Evolutionary conservation across 2,888 invertebrate genomes (phyloP).

Genomic region (Gymnoscelis rufifasciata): DNA sequence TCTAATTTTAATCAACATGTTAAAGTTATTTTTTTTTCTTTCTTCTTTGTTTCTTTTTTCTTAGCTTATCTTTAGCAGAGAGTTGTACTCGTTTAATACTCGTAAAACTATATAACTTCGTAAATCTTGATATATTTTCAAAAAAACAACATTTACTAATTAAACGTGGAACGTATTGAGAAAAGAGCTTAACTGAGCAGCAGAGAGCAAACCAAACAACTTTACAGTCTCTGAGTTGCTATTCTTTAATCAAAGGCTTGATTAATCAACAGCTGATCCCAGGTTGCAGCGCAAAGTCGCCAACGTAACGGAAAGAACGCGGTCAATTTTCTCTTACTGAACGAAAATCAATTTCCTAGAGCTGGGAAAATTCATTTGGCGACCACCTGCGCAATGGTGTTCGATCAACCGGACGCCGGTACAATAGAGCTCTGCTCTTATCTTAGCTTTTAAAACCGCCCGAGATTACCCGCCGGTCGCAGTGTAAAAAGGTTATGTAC

Average conservation of each 20-base stretch:
- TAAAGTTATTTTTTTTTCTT: no score
- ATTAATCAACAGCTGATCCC: slow-evolving; percentile 28
- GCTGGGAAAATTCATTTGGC: slow-evolving; percentile 55
- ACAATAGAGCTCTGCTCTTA: slow-evolving; percentile 48
- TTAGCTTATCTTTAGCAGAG: no score
- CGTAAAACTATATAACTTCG: no score
- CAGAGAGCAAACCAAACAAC: no score
- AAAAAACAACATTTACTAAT: no score
- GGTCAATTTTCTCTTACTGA: slow-evolving; percentile 42
- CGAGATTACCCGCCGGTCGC: slow-evolving; percentile 39
- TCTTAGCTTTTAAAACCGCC: slow-evolving; percentile 48
- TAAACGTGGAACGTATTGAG: no score
- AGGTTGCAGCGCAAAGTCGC: slow-evolving; percentile 28
- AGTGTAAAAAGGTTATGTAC: slow-evolving; percentile 32
- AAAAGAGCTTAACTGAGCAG: no score
- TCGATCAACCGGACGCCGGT: slow-evolving; percentile 49
- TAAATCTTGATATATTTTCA: no score
- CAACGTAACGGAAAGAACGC: slow-evolving; percentile 41
- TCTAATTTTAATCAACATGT: no score
- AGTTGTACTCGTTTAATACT: no score
- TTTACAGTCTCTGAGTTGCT: not conserved
- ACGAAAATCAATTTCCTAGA: slow-evolving; percentile 57
- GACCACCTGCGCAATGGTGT: slow-evolving; percentile 56
- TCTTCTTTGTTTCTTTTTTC: no score
- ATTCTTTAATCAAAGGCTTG: slow-evolving; percentile 11